Percentiles rank a stretch among this genome's conserved stretches.
These are phyloP conservation scores for Alces alces DNA, from an alignment of 2,113 vertebrate species.

Conservation along the genomic window DNA sequence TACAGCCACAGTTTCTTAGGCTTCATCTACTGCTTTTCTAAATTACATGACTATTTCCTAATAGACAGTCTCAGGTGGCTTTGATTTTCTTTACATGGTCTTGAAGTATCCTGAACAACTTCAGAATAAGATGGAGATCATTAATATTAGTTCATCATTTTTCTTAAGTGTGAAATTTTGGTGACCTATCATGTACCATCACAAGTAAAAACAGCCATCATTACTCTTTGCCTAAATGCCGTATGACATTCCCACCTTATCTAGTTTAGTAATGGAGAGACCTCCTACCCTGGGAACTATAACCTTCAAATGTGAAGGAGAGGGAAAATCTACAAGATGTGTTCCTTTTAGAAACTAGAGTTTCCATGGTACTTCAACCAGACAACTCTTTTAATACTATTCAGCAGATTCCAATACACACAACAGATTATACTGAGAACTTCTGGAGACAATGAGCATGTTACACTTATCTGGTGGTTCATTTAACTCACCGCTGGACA, in stretches of 20 bases:
- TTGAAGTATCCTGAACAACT: not conserved
- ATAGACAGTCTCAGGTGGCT: not conserved
- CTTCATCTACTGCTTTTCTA: not conserved
- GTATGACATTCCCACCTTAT: too few species aligned
- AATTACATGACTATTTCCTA: not conserved
- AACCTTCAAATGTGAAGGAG: not conserved
- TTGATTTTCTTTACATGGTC: not conserved
- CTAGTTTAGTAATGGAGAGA: not conserved
- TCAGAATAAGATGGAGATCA: not conserved
- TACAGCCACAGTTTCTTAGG: not conserved
- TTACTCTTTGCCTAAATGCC: not conserved
- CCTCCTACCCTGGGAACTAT: not conserved
- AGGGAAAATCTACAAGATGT: not conserved
- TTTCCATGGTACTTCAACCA: not conserved
- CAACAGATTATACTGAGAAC: not conserved
- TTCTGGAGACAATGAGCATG: not conserved
- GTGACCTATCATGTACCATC: not conserved
- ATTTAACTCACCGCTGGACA: not conserved
- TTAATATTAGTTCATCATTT: not conserved
- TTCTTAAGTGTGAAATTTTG: not conserved
- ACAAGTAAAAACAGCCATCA: not conserved
- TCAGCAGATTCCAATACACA: not conserved
- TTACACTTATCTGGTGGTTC: not conserved
- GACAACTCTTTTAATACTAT: not conserved
- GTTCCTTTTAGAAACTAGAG: not conserved